Evolutionary conservation across 2,888 invertebrate genomes (phyloP).

Genomic region (Labia minor): DNA sequence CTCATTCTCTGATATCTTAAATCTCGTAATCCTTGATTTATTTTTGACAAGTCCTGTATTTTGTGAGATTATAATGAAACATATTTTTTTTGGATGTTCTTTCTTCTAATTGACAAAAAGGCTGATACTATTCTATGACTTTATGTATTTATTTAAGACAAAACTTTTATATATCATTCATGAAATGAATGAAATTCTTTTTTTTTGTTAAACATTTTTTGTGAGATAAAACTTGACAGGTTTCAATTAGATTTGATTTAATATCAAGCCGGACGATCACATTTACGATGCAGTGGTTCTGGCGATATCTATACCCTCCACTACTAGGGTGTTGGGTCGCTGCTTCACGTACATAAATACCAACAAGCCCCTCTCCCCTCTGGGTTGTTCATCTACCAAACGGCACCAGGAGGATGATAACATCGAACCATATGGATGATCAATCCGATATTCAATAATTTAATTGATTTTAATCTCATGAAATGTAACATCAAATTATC

Average conservation of each 20-base stretch:
- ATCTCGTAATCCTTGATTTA: no score
- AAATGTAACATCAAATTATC: background rate
- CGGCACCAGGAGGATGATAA: background rate
- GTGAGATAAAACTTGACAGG: constrained; percentile 4
- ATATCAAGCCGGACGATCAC: background rate
- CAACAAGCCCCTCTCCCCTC: background rate
- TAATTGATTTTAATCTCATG: background rate
- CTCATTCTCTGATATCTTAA: no score
- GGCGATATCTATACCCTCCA: background rate
- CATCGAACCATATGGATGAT: background rate
- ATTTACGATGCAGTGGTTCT: background rate
- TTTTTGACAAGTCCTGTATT: no score
- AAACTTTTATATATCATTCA: background rate
- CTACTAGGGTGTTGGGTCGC: no score
- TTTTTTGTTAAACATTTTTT: background rate
- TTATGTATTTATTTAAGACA: background rate
- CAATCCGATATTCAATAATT: background rate
- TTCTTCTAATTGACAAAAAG: no score
- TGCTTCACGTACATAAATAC: background rate
- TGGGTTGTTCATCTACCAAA: constrained; percentile 3
- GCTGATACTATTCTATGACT: no score
- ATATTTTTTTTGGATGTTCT: no score
- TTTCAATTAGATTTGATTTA: constrained; percentile 13
- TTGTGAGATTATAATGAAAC: no score
- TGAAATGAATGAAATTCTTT: background rate